Base-by-base conservation (phyloP, 2,888 invertebrate genomes). In the Gerosis bhagava region DNA sequence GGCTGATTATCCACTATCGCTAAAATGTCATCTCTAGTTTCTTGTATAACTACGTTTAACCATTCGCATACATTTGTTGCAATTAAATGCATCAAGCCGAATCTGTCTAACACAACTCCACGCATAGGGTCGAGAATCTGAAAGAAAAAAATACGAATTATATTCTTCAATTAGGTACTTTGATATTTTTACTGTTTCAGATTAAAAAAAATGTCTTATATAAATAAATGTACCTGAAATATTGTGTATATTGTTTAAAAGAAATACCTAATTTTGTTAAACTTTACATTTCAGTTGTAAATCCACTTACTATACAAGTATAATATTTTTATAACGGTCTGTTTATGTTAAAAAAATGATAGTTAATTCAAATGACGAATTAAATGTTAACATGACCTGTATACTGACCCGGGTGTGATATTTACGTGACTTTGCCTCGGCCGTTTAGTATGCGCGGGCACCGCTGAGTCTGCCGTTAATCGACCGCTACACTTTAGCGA, bases 11-110 rank as follows among this genome's bases (percentile, higher is more conserved):
- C 83, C 0, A 87, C 84, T 19, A 88, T 77, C 2, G 78, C 68
- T 12, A 93, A 89, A 47, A 96, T 95, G 72, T 97, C 96, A 67
- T 96, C 96, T 68, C 95, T 93, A 1, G 97, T 97, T 73, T 97
- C 97, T 70, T 95, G 94, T 8, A 97, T 94, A 16, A 97, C 89
- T 1, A 96, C 95, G 71, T 95, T 94, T 4, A 97, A 82, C 98
- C 98, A 98, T 64, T 97, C 96, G 79, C 97, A 97, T 7, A 98
- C 84, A 73, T 98, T 98, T 8, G 97, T 97, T 1, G 97, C 97
- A 52, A 98, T 93, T 90, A 97, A 91, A 73, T 98, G 98, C 97
- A 98, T 97, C 8, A 97, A 88, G 0, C 98, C 98, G 61, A 98
- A 96, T 59, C 97, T 92, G n/a, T 87, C 84, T 3, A 88, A 57